These are phyloP conservation scores for Altica lythri DNA, from an alignment of 2,888 invertebrate genomes.

Conservation along the genomic window DNA sequence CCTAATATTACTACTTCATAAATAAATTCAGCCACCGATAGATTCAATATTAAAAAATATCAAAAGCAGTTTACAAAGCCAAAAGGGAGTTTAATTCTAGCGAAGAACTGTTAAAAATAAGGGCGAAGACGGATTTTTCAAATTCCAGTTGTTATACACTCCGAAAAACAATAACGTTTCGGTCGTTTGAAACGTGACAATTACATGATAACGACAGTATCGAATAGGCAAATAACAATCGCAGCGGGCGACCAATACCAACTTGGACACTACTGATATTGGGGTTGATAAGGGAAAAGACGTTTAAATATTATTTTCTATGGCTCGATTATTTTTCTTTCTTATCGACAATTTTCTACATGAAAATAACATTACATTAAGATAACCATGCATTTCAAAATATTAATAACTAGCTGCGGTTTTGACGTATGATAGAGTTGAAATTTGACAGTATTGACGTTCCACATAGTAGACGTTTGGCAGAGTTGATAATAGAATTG, in stretches of 20 bases:
- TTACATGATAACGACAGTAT: slow-evolving; percentile 50
- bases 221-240: slow-evolving; percentile 49
- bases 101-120: slow-evolving; percentile 1
- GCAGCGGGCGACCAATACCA: slow-evolving; percentile 32
- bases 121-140: slow-evolving; percentile 19
- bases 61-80: slow-evolving; percentile 19
- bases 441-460: too few species aligned
- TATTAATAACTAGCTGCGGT: too few species aligned
- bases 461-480: too few species aligned
- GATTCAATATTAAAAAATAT: slow-evolving; percentile 19
- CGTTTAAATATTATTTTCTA: not conserved
- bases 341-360: too few species aligned
- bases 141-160: slow-evolving; percentile 19
- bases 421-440: too few species aligned
- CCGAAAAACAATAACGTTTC: slow-evolving; percentile 30
- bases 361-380: too few species aligned
- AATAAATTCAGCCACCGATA: too few species aligned
- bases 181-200: slow-evolving; percentile 48
- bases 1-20: too few species aligned
- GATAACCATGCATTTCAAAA: too few species aligned
- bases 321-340: too few species aligned
- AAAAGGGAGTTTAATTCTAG: slow-evolving; percentile 13
- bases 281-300: slow-evolving; percentile 5
- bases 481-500: too few species aligned
- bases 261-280: slow-evolving; percentile 7